phyloP scores from a whole-genome alignment of 1,140 invertebrate genomes.

The Melanaphis sacchari region DNA sequence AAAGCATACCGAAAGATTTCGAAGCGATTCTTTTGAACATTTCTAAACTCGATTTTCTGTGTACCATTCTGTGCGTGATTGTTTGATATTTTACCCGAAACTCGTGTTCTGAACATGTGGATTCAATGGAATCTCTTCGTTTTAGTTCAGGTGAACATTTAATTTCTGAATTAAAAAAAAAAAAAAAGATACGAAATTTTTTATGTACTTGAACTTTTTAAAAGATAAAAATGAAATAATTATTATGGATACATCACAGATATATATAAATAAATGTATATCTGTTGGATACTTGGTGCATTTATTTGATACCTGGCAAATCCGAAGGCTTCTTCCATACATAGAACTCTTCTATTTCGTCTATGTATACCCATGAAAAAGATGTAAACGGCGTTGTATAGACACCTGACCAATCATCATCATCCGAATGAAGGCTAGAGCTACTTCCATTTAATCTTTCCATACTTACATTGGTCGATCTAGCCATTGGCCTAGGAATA shows the following conservation, averaged over 20 bases:
- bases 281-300: too few species aligned
- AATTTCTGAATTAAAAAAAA: constrained; percentile 55
- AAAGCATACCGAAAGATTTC: constrained; percentile 80
- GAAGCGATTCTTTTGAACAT: constrained; percentile 85
- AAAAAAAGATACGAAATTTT: neutral
- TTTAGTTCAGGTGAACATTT: constrained; percentile 63
- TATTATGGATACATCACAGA: neutral
- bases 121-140: constrained; percentile 69
- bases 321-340: constrained; percentile 46
- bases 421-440: constrained; percentile 69
- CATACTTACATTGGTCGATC: constrained; percentile 76
- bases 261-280: too few species aligned
- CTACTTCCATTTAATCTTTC: constrained; percentile 74
- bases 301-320: constrained; percentile 14
- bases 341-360: constrained; percentile 74
- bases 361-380: constrained; percentile 78
- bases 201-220: neutral
- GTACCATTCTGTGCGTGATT: constrained; percentile 87
- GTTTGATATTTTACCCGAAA: constrained; percentile 86
- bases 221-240: neutral
- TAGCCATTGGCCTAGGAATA: constrained; percentile 66
- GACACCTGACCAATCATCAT: constrained; percentile 72
- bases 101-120: constrained; percentile 85
- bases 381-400: constrained; percentile 76
- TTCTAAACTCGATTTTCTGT: constrained; percentile 89